Conservation (phyloP, 2,113 vertebrate genomes). For the Heptranchias perlo region DNA sequence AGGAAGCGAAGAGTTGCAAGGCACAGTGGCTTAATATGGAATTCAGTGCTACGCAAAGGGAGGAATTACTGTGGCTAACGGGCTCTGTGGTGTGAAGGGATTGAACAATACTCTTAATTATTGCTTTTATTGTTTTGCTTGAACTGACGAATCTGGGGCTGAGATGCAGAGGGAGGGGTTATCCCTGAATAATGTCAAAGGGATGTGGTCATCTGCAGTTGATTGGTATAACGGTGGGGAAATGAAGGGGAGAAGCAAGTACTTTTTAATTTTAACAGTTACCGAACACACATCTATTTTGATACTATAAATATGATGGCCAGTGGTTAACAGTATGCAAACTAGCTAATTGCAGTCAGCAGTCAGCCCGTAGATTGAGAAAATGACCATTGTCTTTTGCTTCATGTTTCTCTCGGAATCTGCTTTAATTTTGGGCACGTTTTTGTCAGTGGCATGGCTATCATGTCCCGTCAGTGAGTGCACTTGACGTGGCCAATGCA, state of each 20-base stretch:
- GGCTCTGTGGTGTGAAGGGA: neutral
- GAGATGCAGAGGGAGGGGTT: neutral
- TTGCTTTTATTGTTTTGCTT: neutral
- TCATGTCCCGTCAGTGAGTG: neutral
- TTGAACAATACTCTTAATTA: neutral
- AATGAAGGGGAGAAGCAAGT: neutral
- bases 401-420: neutral
- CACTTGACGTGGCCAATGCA: neutral
- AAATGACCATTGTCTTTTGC: neutral
- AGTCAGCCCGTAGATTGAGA: neutral
- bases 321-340: neutral
- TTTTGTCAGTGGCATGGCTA: neutral
- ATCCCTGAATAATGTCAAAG: neutral
- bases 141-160: neutral
- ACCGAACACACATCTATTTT: neutral
- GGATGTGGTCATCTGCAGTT: neutral
- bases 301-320: neutral
- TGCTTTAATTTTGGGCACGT: neutral
- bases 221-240: neutral
- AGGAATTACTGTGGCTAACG: neutral
- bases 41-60: neutral
- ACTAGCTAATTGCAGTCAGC: neutral
- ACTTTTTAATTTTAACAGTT: neutral
- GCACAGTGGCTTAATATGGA: neutral
- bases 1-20: neutral